Base-by-base conservation (phyloP, 2,888 invertebrate species). In the Hypomecis atomaria region DNA sequence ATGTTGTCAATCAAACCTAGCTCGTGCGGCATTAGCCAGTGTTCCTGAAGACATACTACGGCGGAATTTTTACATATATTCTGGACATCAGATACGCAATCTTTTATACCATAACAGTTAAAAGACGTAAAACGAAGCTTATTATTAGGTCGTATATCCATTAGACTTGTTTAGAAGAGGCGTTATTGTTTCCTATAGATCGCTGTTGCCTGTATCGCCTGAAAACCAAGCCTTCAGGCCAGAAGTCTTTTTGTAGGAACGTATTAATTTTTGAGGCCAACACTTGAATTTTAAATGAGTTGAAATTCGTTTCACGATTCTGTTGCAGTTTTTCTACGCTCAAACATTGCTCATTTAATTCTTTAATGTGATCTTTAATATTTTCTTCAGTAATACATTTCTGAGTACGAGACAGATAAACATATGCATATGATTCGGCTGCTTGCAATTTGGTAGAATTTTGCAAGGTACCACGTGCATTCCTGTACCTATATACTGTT, bases 21-120 rank as follows among this genome's bases (percentile, higher is more conserved):
- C 36, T 65, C 61, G 23, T 68, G 59, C 6, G 62, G 67, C 44
- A 65, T 50, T 6, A 72, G 64, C 71, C 69, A 70, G 0, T 66
- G 67, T 43, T 73, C 69, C 44, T 72, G 68, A 3, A 71, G 54
- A 10, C 68, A 68, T 0, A 71, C 36, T 0, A 72, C 33, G 34
- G 68, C 65, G 0, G 65, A 58, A 10, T 6, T 23, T 11, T 54
- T 45, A 49, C 70, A 65, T 38, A 60, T 38, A 38, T 61, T 33
- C 13, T 38, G 42, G 9, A 65, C 54, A 3, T 56, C 50, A 4
- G 13, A 45, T 7, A 65, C 23, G 11, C 56, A 65, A 38, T 43
- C 53, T 40, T 60, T 60, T 33, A 65, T 50, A 34, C 44, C n/a
- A 3, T 56, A 11, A 10, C 64, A 64, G 40, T 65, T 60, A 43